Conservation (phyloP, 2,797 vertebrate genomes). For the Ibycter americanus region DNA sequence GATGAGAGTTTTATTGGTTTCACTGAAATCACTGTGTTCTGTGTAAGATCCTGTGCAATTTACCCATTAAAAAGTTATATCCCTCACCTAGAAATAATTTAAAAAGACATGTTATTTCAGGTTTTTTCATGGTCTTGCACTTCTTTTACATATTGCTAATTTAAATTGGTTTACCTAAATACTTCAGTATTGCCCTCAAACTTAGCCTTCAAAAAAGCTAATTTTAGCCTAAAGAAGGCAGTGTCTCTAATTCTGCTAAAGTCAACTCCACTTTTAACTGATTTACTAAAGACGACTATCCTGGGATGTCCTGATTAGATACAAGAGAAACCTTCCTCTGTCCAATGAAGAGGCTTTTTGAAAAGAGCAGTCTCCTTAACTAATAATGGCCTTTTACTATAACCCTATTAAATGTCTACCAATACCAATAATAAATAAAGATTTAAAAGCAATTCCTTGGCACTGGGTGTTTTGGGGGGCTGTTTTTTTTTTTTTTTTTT, state of each 20-base stretch:
- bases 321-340: background rate
- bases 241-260: background rate
- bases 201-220: background rate
- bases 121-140: background rate
- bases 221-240: background rate
- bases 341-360: background rate
- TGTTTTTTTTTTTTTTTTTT: no score
- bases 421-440: background rate
- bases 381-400: background rate
- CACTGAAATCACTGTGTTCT: background rate
- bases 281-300: background rate
- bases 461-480: fast-evolving
- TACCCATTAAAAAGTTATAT: background rate
- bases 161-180: background rate
- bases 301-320: background rate
- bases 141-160: background rate
- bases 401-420: background rate
- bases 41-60: background rate
- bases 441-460: background rate
- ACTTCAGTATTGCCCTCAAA: background rate
- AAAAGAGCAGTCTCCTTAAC: background rate
- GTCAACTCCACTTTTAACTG: background rate
- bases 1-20: background rate
- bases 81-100: background rate
- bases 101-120: background rate